These are phyloP conservation scores for Nymphalis urticae DNA, from an alignment of 2,888 invertebrate genomes.

Conservation along the genomic window DNA sequence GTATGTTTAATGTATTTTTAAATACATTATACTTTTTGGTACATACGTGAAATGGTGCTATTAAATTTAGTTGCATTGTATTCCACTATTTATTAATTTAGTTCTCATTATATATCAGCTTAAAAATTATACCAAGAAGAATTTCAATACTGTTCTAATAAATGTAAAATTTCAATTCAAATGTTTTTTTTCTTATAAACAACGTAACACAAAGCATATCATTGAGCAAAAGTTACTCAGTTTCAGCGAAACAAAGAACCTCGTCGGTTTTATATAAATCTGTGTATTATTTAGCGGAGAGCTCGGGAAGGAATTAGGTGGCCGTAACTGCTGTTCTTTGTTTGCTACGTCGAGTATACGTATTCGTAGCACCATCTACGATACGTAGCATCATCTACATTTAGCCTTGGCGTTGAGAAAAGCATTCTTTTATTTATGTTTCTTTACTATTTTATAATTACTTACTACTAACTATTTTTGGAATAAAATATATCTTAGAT, in stretches of 20 bases:
- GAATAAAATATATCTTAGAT: no score
- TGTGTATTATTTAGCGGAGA: slow-evolving; percentile 38
- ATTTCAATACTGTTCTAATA: not conserved
- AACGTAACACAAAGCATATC: slow-evolving; percentile 36
- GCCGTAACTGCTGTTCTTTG: slow-evolving; percentile 34
- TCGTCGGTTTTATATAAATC: slow-evolving; percentile 38
- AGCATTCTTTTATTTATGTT: not conserved
- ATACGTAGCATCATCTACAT: slow-evolving; percentile 19
- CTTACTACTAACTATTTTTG: no score
- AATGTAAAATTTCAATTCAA: not conserved
- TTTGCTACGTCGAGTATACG: slow-evolving; percentile 35
- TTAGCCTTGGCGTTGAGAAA: slow-evolving; percentile 5
- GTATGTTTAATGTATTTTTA: no score
- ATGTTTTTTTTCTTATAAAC: slow-evolving; percentile 18
- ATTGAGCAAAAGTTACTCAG: slow-evolving; percentile 35
- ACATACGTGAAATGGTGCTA: no score
- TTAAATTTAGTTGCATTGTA: no score
- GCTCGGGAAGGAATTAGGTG: slow-evolving; percentile 36
- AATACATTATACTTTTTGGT: no score
- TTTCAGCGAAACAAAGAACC: slow-evolving; percentile 36
- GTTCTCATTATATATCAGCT: no score
- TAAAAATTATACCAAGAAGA: not conserved
- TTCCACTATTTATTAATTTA: no score
- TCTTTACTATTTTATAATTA: no score
- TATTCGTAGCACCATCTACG: slow-evolving; percentile 31